A percentile compares a stretch with the other conserved stretches of the same genome.
These are phyloP conservation scores for Raja brachyura DNA, from an alignment of 2,113 vertebrate genomes.

Conservation along the genomic window DNA sequence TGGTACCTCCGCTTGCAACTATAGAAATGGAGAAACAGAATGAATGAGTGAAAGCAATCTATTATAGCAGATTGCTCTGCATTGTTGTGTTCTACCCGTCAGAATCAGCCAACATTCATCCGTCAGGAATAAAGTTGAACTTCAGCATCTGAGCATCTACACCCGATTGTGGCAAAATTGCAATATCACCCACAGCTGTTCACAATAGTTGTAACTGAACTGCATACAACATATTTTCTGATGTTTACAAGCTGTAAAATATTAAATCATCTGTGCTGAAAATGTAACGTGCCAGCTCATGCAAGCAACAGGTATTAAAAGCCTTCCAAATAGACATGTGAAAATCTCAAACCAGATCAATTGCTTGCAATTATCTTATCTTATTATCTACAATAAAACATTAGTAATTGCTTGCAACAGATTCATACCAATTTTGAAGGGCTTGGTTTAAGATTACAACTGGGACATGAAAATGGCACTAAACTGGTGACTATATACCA, in stretches of 20 bases:
- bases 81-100: background rate
- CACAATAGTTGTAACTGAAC: background rate
- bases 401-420: background rate
- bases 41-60: constrained; percentile 32
- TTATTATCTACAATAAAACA: background rate
- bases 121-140: background rate
- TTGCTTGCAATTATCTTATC: background rate
- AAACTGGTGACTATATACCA: no score
- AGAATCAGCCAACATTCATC: background rate
- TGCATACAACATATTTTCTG: background rate
- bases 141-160: background rate
- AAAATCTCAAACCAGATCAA: background rate
- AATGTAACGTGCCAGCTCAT: background rate
- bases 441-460: background rate
- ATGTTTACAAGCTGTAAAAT: background rate
- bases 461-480: no score
- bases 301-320: background rate
- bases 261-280: background rate
- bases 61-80: background rate
- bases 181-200: background rate
- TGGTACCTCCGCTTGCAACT: constrained; percentile 75
- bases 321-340: background rate
- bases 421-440: background rate
- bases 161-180: background rate
- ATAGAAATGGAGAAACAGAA: constrained; percentile 43